Evolutionary conservation across 1,140 invertebrate genomes (phyloP).

Genomic region (Papilio xuthus): DNA sequence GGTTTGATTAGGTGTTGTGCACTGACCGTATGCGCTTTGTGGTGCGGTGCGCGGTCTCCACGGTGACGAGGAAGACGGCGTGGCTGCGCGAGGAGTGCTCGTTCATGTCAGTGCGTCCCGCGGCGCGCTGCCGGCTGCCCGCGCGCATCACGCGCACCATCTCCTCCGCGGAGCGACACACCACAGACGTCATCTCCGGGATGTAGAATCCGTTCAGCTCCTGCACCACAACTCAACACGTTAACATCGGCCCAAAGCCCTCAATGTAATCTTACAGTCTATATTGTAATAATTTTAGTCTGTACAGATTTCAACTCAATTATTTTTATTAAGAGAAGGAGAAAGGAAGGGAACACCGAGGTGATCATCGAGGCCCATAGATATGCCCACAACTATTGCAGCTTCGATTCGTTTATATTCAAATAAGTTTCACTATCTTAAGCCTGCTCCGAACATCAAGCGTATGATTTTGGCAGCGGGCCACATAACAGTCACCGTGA

Average conservation of each 20-base stretch:
- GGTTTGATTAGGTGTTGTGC: not conserved
- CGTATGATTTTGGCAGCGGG: not conserved
- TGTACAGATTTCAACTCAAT: too few relatives aligned
- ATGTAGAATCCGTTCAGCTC: slow-evolving; percentile 94
- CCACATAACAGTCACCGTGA: not conserved
- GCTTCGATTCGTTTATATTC: not conserved
- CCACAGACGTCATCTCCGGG: slow-evolving; percentile 93
- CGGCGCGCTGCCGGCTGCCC: slow-evolving; percentile 95
- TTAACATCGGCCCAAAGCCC: too few relatives aligned
- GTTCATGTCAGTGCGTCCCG: slow-evolving; percentile 99
- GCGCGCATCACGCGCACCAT: slow-evolving; percentile 94
- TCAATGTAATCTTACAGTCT: too few relatives aligned
- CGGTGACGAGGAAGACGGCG: slow-evolving; percentile 98
- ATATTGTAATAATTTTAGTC: too few relatives aligned
- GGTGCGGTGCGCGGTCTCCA: slow-evolving; percentile 95
- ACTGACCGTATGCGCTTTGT: slow-evolving; percentile 82
- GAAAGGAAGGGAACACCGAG: too few relatives aligned
- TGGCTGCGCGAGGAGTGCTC: slow-evolving; percentile 98
- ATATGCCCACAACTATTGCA: too few relatives aligned
- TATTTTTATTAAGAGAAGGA: too few relatives aligned
- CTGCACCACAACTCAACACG: slow-evolving; percentile 69
- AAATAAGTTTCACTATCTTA: not conserved
- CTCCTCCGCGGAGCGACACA: slow-evolving; percentile 95
- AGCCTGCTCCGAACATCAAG: not conserved
- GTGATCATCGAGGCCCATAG: too few relatives aligned